Base-by-base conservation (phyloP, 2,888 invertebrate species). In the Orthosia incerta region DNA sequence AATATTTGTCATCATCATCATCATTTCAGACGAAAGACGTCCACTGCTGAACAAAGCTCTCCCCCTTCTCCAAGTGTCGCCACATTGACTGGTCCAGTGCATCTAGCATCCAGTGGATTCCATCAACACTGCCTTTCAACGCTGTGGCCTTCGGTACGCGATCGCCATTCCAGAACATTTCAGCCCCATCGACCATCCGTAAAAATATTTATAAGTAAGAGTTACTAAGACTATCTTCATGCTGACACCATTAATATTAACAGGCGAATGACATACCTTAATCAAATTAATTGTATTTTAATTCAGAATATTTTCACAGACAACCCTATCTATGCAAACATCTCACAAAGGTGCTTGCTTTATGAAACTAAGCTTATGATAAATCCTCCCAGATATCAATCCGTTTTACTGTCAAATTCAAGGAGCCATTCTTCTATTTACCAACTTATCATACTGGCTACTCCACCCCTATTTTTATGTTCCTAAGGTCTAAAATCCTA, bases 371-470 rank as follows among this genome's bases (percentile, higher is more conserved):
- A 85, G 88, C 89, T 90, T 90, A 89, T 89, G 89, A 88, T 86
- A 87, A 89, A 89, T 87, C 85, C 84, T 85, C 79, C 68, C 81
- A 86, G 80, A 87, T 87, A 87, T 87, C 86, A 89, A 88, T 89
- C 86, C 84, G 85, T 88, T 86, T 88, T 75, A 79, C 83, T 87
- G 88, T 87, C 87, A 87, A 88, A 87, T 86, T 84, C 87, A 83
- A 84, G 82, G 71, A 80, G 75, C 87, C 71, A 86, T 86, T 86
- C 84, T 86, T 87, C 80, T 69, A 51, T 67, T 66, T 70, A 79
- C 81, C 74, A 83, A 72, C 55, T 76, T 77, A 76, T 70, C 12
- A 45, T 63, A 55, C 78, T 4, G 0, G 1, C 16, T 0, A 23
- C 11, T n/a, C 1, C 2, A 61, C 0, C 57, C 66, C 64, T 86